Base-by-base conservation (phyloP, 2,888 invertebrate genomes). In the Onthophagus sagittarius region DNA sequence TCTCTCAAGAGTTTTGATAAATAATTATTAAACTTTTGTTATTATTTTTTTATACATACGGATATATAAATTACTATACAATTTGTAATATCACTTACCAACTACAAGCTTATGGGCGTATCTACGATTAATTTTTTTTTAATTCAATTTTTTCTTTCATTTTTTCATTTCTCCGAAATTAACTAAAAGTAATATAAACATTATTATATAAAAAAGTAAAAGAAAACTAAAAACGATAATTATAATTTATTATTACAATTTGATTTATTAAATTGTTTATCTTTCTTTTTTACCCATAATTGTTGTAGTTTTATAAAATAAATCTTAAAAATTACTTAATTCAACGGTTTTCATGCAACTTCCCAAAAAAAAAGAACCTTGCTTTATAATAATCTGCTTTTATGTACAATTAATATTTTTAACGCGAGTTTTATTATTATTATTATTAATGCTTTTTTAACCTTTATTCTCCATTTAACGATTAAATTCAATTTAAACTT, bases 251-350 rank as follows among this genome's bases (percentile, higher is more conserved):
- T 67, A 31, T 67, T 67, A 23, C 15, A 15, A 62, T 62, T 62
- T 62, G 13, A 15, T 64, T 67, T 23, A 73, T 70, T 1, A 70
- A 13, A 39, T 13, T 13, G n/a, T 70, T 70, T 70, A 31, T 70
- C 13, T 63, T 63, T 63, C 4, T 23, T 15, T n/a, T 67, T 23
- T 31, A 67, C 67, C n/a, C n/a, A 67, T 23, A n/a, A 31, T 67
- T 67, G 67, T 67, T 13, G 15, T 31, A 15, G n/a, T 67, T 15
- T 33, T 53, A 53, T 63, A 62, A 74, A 74, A 74, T 73, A 53
- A 75, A 75, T 65, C 73, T 75, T 73, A 73, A 72, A 67, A 65
- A 65, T 72, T 71, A 75, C 74, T 76, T 74, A 76, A 76, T 76
- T 53, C 39, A 53, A 53, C 39, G 39, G 39, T 53, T 53, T 53